Percentiles rank a stretch among this genome's conserved stretches.
Evolutionary conservation across 2,113 vertebrate species (phyloP).

Genomic region (Thunnus maccoyii): DNA sequence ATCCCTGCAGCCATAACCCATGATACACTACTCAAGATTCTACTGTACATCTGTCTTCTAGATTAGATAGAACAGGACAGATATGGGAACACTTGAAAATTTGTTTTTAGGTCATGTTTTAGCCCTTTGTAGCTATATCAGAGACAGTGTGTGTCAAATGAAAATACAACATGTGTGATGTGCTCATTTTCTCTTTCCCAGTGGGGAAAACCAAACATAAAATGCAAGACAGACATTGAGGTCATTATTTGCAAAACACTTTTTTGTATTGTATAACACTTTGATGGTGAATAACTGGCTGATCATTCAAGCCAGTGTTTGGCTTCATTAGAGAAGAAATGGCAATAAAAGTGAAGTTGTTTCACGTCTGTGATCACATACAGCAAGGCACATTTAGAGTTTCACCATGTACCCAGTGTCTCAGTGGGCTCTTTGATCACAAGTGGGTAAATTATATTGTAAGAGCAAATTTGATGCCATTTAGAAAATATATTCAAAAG

Average conservation of each 20-base stretch:
- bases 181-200: not conserved
- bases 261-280: conserved; percentile 23
- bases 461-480: not conserved
- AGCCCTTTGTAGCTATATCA: not conserved
- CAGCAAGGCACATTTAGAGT: not conserved
- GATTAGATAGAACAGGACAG: conserved; percentile 16
- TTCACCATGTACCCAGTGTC: not conserved
- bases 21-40: not conserved
- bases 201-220: not conserved
- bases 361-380: conserved; percentile 4
- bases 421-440: conserved; percentile 16
- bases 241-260: conserved; percentile 19
- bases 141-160: not conserved
- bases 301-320: not conserved
- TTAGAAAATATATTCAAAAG: conserved; percentile 2
- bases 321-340: conserved; percentile 5
- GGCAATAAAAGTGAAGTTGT: conserved; percentile 7
- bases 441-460: conserved; percentile 19
- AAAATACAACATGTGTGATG: not conserved
- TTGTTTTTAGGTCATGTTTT: not conserved
- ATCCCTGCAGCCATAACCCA: conserved; percentile 16
- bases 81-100: not conserved
- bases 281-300: conserved; percentile 40
- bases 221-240: not conserved
- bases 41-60: conserved; percentile 10